Percentiles rank a stretch among this genome's conserved stretches.
These are phyloP conservation scores for Drosophila nebulosa DNA, from an alignment of 1,140 invertebrate species.

Conservation along the genomic window DNA sequence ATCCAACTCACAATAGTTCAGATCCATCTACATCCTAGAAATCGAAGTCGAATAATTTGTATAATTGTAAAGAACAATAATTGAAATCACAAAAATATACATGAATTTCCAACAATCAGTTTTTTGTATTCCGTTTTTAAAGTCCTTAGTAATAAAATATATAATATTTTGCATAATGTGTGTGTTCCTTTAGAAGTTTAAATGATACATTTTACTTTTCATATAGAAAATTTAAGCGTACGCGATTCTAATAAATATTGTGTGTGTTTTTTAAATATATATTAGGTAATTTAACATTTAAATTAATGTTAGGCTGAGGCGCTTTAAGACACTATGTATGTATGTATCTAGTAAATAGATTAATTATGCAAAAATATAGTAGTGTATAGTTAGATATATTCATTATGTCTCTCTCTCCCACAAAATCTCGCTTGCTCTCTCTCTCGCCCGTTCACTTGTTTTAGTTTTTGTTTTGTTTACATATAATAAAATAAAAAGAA, in stretches of 20 bases:
- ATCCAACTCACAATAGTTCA: too few species aligned
- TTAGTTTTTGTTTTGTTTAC: background rate
- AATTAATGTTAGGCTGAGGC: conserved; percentile 55
- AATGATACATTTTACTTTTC: conserved; percentile 56
- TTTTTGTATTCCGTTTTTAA: background rate
- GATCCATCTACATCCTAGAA: too few species aligned
- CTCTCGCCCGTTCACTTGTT: background rate
- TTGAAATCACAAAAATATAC: background rate
- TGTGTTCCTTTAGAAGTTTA: background rate
- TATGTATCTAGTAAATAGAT: conserved; percentile 4
- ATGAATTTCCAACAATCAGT: background rate
- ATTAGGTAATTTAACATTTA: conserved; percentile 45
- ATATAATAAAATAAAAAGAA: conserved; percentile 2
- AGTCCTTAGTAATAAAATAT: background rate
- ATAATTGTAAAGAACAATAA: background rate
- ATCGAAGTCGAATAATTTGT: too few species aligned
- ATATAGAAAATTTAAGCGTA: conserved; percentile 70
- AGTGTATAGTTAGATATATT: conserved; percentile 21
- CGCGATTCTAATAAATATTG: conserved; percentile 64
- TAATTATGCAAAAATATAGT: conserved; percentile 49
- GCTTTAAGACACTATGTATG: conserved; percentile 62
- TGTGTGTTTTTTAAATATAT: conserved; percentile 27
- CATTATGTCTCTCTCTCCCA: conserved; percentile 16
- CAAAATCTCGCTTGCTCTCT: background rate
- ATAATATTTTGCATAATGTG: background rate